These are phyloP conservation scores for Lordiphosa fenestrarum DNA, from an alignment of 2,888 invertebrate genomes.

Conservation along the genomic window DNA sequence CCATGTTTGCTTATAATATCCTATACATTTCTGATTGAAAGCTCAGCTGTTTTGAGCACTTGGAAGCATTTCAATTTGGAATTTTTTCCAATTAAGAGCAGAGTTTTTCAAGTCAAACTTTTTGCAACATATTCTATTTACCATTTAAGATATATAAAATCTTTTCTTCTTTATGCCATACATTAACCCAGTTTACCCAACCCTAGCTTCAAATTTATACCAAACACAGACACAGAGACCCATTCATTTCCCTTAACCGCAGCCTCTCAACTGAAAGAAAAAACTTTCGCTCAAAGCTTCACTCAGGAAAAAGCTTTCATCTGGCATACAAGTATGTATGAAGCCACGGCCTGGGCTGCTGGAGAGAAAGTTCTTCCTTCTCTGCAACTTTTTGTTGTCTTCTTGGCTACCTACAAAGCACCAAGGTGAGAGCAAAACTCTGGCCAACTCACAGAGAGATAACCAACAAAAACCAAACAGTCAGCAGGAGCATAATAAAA, in stretches of 20 bases:
- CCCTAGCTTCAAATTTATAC: too few species aligned
- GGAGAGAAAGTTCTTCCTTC: slow-evolving; percentile 36
- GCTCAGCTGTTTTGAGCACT: too few species aligned
- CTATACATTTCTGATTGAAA: too few species aligned
- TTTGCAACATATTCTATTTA: too few species aligned
- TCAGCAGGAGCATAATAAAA: slow-evolving; percentile 61
- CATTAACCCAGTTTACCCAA: slow-evolving; percentile 10
- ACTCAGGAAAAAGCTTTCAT: slow-evolving; percentile 26
- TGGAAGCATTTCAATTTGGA: too few species aligned
- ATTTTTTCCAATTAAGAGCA: too few species aligned
- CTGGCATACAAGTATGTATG: background rate
- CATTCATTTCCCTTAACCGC: slow-evolving; percentile 1
- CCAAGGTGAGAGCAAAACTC: slow-evolving; percentile 59
- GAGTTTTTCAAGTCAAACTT: too few species aligned
- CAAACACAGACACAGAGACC: too few species aligned
- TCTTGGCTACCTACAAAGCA: slow-evolving; percentile 22
- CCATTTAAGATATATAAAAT: too few species aligned
- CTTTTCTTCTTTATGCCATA: background rate
- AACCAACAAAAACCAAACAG: slow-evolving; percentile 33
- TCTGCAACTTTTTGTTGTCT: slow-evolving; percentile 10
- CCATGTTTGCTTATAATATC: too few species aligned
- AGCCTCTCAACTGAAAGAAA: slow-evolving; percentile 1
- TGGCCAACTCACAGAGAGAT: slow-evolving; percentile 41
- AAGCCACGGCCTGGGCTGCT: slow-evolving; percentile 9
- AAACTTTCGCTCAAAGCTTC: slow-evolving; percentile 44